Percentiles rank a stretch among this genome's conserved stretches.
phyloP scores from a whole-genome alignment of 53 echinoderm and acorn worm genomes.

The Antedon mediterranea region DNA sequence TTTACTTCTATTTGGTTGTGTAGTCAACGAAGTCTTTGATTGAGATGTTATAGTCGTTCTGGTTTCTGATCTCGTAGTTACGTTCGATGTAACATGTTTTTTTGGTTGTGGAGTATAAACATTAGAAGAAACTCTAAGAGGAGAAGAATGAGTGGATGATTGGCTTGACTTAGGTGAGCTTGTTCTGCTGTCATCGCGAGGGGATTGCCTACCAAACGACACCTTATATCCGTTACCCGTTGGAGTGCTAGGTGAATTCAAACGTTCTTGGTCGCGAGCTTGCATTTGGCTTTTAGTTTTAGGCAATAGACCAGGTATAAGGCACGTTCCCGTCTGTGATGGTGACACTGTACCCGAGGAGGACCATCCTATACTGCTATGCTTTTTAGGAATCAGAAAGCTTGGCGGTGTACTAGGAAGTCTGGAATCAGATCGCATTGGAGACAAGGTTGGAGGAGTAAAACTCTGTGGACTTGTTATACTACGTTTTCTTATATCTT shows the following conservation, averaged over 20 bases:
- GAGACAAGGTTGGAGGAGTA: conserved; percentile 16
- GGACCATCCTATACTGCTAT: conserved; percentile 31
- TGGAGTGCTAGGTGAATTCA: neutral
- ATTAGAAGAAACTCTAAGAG: neutral
- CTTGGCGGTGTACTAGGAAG: conserved; percentile 68
- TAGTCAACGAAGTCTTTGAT: neutral
- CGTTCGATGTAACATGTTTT: neutral
- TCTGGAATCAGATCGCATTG: conserved; percentile 12
- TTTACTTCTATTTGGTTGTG: neutral
- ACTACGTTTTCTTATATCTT: neutral
- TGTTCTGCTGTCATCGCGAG: neutral
- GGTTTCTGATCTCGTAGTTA: neutral
- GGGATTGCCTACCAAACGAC: neutral
- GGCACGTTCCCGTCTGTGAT: conserved; percentile 33
- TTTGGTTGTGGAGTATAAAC: neutral
- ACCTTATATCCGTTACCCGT: neutral
- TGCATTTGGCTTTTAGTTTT: conserved; percentile 83
- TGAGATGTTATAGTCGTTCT: neutral
- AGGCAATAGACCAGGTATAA: conserved; percentile 65
- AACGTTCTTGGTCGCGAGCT: conserved; percentile 9
- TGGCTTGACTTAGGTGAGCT: neutral
- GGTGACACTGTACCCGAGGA: conserved; percentile 16
- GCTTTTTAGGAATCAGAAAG: conserved; percentile 75
- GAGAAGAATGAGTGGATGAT: neutral
- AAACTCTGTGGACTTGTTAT: conserved; percentile 17